Conservation (phyloP, 1,140 invertebrate genomes). For the Holotrichia oblita region DNA sequence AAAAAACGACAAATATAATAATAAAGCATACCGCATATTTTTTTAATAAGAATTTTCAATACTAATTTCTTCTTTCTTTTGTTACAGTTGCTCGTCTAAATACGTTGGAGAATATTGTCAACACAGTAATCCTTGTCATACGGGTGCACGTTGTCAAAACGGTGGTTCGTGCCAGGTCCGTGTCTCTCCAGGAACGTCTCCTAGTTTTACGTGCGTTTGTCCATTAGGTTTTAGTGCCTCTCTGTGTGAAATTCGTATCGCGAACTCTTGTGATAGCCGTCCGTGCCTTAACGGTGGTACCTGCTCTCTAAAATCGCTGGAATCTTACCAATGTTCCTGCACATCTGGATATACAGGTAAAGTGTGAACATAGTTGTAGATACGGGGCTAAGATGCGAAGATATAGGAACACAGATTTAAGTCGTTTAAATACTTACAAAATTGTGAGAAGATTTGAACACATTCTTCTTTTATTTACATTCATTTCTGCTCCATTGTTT, state of each 20-base stretch:
- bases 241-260: conserved; percentile 90
- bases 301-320: conserved; percentile 79
- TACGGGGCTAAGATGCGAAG: background rate
- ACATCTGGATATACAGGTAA: conserved; percentile 85
- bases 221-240: conserved; percentile 91
- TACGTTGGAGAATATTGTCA: conserved; percentile 96
- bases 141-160: conserved; percentile 86
- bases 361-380: conserved; percentile 52
- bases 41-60: background rate
- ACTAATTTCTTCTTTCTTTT: conserved; percentile 59
- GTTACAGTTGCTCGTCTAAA: conserved; percentile 88
- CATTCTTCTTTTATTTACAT: too few relatives aligned
- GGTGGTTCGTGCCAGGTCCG: conserved; percentile 89
- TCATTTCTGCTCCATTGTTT: too few relatives aligned
- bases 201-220: conserved; percentile 86
- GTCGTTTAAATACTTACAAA: too few relatives aligned
- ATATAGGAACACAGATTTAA: too few relatives aligned
- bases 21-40: too few relatives aligned
- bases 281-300: conserved; percentile 89
- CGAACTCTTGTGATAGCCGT: conserved; percentile 88
- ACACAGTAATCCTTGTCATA: conserved; percentile 90
- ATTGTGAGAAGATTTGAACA: too few relatives aligned
- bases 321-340: conserved; percentile 85
- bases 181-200: conserved; percentile 70
- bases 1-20: background rate